Base-by-base conservation (phyloP, 2,797 vertebrate species). In the Spondyliosoma cantharus region DNA sequence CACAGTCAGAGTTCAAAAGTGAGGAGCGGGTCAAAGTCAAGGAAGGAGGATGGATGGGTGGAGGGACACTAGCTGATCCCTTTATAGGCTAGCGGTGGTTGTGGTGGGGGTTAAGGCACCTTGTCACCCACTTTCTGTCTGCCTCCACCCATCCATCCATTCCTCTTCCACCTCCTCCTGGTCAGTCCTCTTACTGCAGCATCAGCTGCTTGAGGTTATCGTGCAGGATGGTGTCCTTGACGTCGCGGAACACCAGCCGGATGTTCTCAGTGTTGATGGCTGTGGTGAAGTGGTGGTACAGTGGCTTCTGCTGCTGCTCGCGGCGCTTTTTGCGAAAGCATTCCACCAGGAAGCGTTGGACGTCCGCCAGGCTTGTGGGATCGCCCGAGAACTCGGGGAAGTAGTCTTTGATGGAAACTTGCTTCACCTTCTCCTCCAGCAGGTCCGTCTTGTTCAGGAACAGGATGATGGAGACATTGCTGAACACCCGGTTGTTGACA, bases 181-280 rank as follows among this genome's bases (percentile, higher is more conserved):
- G 25, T 48, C 79, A 5, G 17, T 60, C 52, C 76, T 22, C 80
- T 99, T 96, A 99, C 96, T 99, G 96, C 75, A 99, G 94, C 97
- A 99, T 99, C 5, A 99, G 96, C 95, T 98, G 97, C 91, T 98
- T 99, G 93, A 99, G 97, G 96, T 99, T 99, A 94, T 99, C 98
- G 2, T 99, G 97, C 74, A 99, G 96, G 93, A 99, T 99, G 78
- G 98, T 99, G 95, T 99, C 98, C 94, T 99, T 99, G 84, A 99
- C 98, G 14, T 99, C 98, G 0, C 97, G 97, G 94, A 99, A 99
- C 56, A 99, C 98, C 83, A 98, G 94, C 76, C 97, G 97, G 95
- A 99, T 97, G 93, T 99, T 99, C 90, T 98, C 97, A 12, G 98
- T 99, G 95, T 97, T 98, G 93, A 99, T 99, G 74, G 98, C 98